Evolutionary conservation across 2,113 vertebrate genomes (phyloP).

Genomic region (zebrafish (Danio rerio)): GRCz12tu NC_133185.1:8848001-8848500

Average conservation of each 20-base stretch:
- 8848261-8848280: constrained; percentile 85
- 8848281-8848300: not conserved
- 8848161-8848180: not conserved
- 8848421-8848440: not conserved
- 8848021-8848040: not conserved
- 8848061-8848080: not conserved
- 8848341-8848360: not conserved
- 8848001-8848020: not conserved
- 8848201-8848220: constrained; percentile 83
- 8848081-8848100: not conserved
- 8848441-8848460: constrained; percentile 6
- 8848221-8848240: constrained; percentile 87
- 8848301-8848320: not conserved
- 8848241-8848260: constrained; percentile 85
- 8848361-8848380: not conserved
- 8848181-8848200: not conserved
- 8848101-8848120: not conserved
- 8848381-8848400: not conserved
- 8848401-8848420: not conserved
- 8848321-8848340: not conserved
- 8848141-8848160: no score
- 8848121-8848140: not conserved
- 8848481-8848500: not conserved
- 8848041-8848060: not conserved
- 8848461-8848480: constrained; percentile 21